phyloP scores from a whole-genome alignment of 1,140 invertebrate genomes.

The Frieseomelitta varia region DNA sequence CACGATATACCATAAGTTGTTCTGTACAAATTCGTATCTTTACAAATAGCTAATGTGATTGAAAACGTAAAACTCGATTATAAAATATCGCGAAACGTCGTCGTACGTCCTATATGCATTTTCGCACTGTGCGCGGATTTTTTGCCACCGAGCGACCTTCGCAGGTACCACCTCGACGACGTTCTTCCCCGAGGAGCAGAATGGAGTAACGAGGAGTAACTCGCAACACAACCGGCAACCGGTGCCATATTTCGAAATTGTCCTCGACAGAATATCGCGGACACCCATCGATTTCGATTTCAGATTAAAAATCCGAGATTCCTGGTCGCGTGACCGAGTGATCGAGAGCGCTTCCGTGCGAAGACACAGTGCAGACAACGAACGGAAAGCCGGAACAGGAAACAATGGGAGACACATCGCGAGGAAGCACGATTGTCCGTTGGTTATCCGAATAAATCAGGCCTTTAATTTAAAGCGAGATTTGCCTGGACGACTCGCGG shows the following conservation, averaged over 20 bases:
- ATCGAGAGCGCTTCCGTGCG: neutral
- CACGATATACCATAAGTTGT: too few relatives aligned
- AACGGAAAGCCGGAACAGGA: neutral
- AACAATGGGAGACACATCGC: slow-evolving; percentile 27
- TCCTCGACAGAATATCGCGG: neutral
- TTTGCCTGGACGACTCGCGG: neutral
- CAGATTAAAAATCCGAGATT: neutral
- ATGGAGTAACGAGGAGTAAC: too few relatives aligned
- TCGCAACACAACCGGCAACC: too few relatives aligned
- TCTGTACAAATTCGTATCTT: too few relatives aligned
- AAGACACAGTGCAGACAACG: neutral
- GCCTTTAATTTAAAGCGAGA: slow-evolving; percentile 31
- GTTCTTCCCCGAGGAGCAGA: too few relatives aligned
- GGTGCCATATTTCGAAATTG: neutral
- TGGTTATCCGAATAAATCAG: slow-evolving; percentile 27
- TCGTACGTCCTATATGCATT: too few relatives aligned
- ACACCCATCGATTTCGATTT: neutral
- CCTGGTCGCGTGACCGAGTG: slow-evolving; percentile 12
- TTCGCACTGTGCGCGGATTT: too few relatives aligned
- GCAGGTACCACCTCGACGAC: too few relatives aligned
- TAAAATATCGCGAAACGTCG: too few relatives aligned
- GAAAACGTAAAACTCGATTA: too few relatives aligned
- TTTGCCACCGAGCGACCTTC: too few relatives aligned
- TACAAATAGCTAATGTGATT: too few relatives aligned
- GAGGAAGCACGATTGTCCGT: slow-evolving; percentile 14